Base-by-base conservation (phyloP, 1,140 invertebrate species). In the Oscheius sp. region DNA sequence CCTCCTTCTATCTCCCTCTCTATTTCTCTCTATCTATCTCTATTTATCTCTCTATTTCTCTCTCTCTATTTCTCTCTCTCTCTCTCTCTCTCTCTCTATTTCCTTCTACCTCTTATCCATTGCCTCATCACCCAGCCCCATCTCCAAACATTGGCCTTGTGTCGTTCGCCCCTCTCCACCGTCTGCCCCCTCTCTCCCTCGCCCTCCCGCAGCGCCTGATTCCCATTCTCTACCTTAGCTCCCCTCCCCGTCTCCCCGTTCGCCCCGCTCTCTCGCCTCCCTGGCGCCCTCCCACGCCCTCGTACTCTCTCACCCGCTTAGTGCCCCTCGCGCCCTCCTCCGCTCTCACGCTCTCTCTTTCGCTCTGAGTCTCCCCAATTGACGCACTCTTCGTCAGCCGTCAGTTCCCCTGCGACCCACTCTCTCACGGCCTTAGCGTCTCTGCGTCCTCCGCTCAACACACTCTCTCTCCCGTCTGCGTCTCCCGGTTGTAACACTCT, bases 151-250 rank as follows among this genome's bases (percentile, higher is more conserved):
- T n/a, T n/a, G n/a, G n/a, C n/a, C n/a, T n/a, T n/a, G n/a, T n/a
- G n/a, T n/a, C n/a, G n/a, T n/a, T n/a, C n/a, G n/a, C n/a, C n/a
- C n/a, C n/a, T n/a, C n/a, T n/a, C n/a, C n/a, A n/a, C n/a, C n/a
- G n/a, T n/a, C n/a, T n/a, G n/a, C n/a, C n/a, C n/a, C n/a, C n/a
- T n/a, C n/a, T n/a, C n/a, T n/a, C n/a, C n/a, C n/a, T n/a, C n/a
- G n/a, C n/a, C n/a, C n/a, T n/a, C n/a, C n/a, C n/a, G n/a, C n/a
- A n/a, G n/a, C n/a, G n/a, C n/a, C n/a, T 26, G 49, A 55, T 55
- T 55, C 49, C 49, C 49, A 55, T 55, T 55, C 49, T 55, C 23
- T 55, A 4, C 49, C 49, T 55, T 55, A 55, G 49, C 49, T 23
- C 7, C 49, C 49, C 49, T 55, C 49, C 7, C 28, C 7, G 15